A percentile compares a stretch with the other conserved stretches of the same genome.
These are phyloP conservation scores for Euwallacea similis DNA, from an alignment of 1,140 invertebrate genomes.

Conservation along the genomic window DNA sequence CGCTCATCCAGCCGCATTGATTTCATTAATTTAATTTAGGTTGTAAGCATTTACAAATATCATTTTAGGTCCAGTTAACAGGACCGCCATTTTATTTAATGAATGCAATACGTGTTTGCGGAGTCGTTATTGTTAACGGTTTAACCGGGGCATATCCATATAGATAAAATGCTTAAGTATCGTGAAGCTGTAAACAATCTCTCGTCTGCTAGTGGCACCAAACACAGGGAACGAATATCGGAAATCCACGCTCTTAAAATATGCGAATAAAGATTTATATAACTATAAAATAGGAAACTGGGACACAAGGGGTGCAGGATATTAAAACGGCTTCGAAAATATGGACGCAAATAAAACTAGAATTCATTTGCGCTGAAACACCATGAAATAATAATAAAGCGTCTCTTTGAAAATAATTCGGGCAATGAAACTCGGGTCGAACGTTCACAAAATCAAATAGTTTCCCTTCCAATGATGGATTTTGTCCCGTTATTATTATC, in stretches of 20 bases:
- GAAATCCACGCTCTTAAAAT: conserved; percentile 13
- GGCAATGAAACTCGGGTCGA: not conserved
- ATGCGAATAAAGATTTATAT: conserved; percentile 16
- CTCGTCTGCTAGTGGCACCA: too few relatives aligned
- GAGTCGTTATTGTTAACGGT: not conserved
- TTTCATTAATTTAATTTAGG: conserved; percentile 17
- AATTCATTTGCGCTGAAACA: conserved; percentile 25
- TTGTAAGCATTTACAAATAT: conserved; percentile 12
- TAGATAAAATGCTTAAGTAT: too few relatives aligned
- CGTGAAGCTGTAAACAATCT: too few relatives aligned
- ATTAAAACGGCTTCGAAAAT: conserved; percentile 30
- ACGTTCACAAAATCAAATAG: too few relatives aligned
- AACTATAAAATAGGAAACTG: conserved; percentile 24
- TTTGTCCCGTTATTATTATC: too few relatives aligned
- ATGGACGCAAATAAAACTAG: conserved; percentile 24
- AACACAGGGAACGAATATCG: not conserved
- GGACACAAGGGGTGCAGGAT: conserved; percentile 17
- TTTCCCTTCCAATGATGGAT: too few relatives aligned
- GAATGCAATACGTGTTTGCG: conserved; percentile 1
- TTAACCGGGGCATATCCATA: too few relatives aligned
- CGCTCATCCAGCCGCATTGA: not conserved
- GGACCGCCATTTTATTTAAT: not conserved
- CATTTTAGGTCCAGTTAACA: conserved; percentile 6
- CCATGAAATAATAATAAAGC: conserved; percentile 28
- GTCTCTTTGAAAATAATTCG: conserved; percentile 16